phyloP scores from a whole-genome alignment of 2,797 vertebrate species.

The Amblyopsis hoosieri region DNA sequence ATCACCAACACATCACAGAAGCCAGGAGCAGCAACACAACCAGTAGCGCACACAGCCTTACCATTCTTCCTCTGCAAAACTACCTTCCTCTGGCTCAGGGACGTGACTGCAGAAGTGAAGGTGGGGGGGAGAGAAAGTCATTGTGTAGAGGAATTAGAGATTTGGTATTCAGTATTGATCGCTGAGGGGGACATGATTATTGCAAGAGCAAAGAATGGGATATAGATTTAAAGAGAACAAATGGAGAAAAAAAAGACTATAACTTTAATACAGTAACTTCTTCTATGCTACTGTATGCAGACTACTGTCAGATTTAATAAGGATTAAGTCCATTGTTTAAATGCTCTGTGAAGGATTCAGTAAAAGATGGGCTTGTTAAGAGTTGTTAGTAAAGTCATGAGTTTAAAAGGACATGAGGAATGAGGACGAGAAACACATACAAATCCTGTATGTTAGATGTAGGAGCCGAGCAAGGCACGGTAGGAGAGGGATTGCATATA shows the following conservation, averaged over 20 bases:
- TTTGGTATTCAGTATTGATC: neutral
- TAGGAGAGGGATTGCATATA: too few species aligned
- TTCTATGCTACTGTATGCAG: neutral
- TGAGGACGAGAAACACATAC: neutral
- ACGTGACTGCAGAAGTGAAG: conserved; percentile 87
- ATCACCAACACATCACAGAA: conserved; percentile 70
- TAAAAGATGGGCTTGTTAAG: conserved; percentile 31
- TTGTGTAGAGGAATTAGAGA: conserved; percentile 59
- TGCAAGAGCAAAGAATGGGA: too few species aligned
- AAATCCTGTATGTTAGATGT: too few species aligned
- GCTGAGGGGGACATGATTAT: neutral
- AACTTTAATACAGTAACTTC: too few species aligned
- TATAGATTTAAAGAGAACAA: too few species aligned
- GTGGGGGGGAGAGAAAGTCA: conserved; percentile 63
- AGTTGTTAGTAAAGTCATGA: conserved; percentile 17
- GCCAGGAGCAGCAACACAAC: conserved; percentile 54
- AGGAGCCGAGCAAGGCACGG: too few species aligned
- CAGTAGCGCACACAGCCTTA: conserved; percentile 78
- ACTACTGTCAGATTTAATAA: neutral
- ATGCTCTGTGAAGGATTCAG: conserved; percentile 20
- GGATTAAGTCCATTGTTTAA: conserved; percentile 28
- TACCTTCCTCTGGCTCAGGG: conserved; percentile 92
- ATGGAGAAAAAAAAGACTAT: too few species aligned
- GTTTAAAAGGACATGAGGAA: neutral
- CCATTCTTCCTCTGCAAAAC: conserved; percentile 92